Evolutionary conservation across 2,797 vertebrate genomes (phyloP), one percentile per base, ranked within the genome.

Genomic region (Neostethus bicornis): DNA sequence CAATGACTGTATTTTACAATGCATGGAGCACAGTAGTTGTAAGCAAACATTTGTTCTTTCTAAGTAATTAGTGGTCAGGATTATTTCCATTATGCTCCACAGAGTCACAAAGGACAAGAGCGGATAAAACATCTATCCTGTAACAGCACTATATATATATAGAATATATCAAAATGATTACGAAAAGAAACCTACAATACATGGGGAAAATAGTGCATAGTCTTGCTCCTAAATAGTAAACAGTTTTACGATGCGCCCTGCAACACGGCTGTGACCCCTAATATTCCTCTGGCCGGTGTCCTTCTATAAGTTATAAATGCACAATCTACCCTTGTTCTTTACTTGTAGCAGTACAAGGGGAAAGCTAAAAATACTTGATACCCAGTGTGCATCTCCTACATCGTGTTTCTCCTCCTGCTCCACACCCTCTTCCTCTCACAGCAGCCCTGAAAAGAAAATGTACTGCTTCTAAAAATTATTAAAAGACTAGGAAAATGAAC

Each of bases 351-450:
- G 72, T 55, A 64, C 57, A 77, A 84, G 70, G 63, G 60, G 58
- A 84, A 69, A 57, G 71, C 75, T 86, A 88, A 83, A 89, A 84
- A 88, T 87, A 88, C 66, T 65, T 45, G 3, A 70, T 79, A 73
- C 77, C 60, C 70, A 43, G 70, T 56, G 63, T 82, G 68, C 78
- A 81, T 82, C 79, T 79, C 70, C 67, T 83, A 67, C 62, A 71
- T 61, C 67, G 66, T 75, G 63, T 72, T 78, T 75, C 52, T 86
- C 73, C 82, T 81, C 75, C 66, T 77, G 14, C 58, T 81, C 63
- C 55, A 61, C 29, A 0, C 80, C 51, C 67, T 79, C 59, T 39
- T 75, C 75, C 80, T 82, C 75, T 81, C 73, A 77, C 80, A 70
- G 67, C 39, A 58, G 52, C 39, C 55, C 59, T 64, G 65, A 62